Evolutionary conservation across 2,797 vertebrate genomes (phyloP), one percentile per base, ranked within the genome.

Genomic region (Bryconaethiops microstoma): DNA sequence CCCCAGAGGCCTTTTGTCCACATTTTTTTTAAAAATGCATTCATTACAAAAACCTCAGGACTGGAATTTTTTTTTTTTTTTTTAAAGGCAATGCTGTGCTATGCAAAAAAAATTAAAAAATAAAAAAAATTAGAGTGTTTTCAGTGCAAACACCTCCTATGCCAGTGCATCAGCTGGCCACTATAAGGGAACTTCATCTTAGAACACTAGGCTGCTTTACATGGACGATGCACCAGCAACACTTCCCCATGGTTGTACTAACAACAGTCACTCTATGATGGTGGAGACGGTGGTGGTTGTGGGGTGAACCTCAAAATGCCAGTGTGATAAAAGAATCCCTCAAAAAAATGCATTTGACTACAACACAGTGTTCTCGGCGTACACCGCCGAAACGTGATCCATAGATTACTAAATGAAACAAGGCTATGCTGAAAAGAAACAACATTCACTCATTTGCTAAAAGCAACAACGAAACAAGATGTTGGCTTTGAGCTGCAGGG

Each of bases 281-380:
- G 17, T 8, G 52, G 12, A 35, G 35, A 35, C 4, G 23, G 23
- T 62, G 23, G 29, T 35, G 62, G 62, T 8, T 8, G 29, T 65
- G 35, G 60, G 63, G 35, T 65, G 17, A 17, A 16, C 86, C 87
- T 86, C 88, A 86, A 92, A 93, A 93, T 92, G 90, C 85, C 90
- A 92, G 65, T 52, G 87, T 68, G 92, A 93, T 93, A 92, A 82
- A 92, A 87, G 83, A 67, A 67, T 16, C 13, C 3, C 12, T 39
- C 23, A 63, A 45, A 59, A 64, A 23, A 60, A 60, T 52, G 48
- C 12, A 60, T 60, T 23, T 60, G 90, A 93, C 86, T 90, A 85
- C 82, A 86, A 85, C 65, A 23, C 62, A 12, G 69, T 19, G 52
- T 39, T 83, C 60, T 70, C 29, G 65, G 60, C 64, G 35, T 25